These are phyloP conservation scores for Ommatoiulus sabulosus DNA, from an alignment of 2,888 invertebrate genomes.

Conservation along the genomic window DNA sequence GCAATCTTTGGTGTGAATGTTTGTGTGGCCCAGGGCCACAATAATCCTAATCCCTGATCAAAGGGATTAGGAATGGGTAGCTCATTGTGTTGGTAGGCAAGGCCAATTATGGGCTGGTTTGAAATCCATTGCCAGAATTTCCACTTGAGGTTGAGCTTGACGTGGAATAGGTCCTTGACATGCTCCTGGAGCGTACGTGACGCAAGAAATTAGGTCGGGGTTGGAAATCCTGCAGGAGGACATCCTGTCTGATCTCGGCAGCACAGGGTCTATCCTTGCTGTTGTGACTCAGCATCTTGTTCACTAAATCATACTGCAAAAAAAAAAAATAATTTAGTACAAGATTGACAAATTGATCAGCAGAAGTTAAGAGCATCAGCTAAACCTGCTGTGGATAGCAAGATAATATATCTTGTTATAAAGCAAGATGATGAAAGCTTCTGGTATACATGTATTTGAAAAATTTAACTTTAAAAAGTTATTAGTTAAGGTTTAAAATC, in stretches of 20 bases:
- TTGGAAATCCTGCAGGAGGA: slow-evolving; percentile 57
- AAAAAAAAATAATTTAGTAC: slow-evolving; percentile 12
- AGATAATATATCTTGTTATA: too few species aligned
- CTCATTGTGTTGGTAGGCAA: neutral
- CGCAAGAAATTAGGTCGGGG: slow-evolving; percentile 56
- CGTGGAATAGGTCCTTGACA: slow-evolving; percentile 58
- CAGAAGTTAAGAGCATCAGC: neutral
- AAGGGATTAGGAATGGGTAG: neutral
- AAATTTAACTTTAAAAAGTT: too few species aligned
- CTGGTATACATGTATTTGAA: too few species aligned
- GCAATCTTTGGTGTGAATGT: neutral
- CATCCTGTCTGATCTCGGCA: slow-evolving; percentile 61
- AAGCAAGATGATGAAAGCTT: too few species aligned
- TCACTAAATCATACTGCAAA: slow-evolving; percentile 77
- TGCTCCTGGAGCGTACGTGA: slow-evolving; percentile 44
- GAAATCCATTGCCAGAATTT: neutral
- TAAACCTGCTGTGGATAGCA: too few species aligned
- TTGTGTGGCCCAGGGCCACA: neutral
- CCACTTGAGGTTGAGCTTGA: slow-evolving; percentile 57
- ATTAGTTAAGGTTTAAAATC: too few species aligned
- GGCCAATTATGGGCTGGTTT: neutral
- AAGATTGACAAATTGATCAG: neutral
- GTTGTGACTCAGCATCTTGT: slow-evolving; percentile 80
- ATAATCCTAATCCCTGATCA: neutral
- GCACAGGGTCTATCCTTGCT: slow-evolving; percentile 77